phyloP scores from a whole-genome alignment of 2,888 invertebrate species.

The Hoplodrina ambigua region DNA sequence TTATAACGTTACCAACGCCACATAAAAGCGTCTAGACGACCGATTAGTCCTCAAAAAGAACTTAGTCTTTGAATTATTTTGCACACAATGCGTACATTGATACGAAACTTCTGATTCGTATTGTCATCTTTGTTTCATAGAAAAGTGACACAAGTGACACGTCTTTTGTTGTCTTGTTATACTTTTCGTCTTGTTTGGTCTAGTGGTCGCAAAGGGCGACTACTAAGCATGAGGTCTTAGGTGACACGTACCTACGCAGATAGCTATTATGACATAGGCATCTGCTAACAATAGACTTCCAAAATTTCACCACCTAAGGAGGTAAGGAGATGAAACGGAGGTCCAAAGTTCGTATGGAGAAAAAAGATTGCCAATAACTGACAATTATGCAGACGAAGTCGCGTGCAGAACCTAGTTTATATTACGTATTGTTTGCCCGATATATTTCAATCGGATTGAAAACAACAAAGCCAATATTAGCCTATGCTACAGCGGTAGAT shows the following conservation, averaged over 20 bases:
- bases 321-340: no score
- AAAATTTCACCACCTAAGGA: no score
- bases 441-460: neutral
- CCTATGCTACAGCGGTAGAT: neutral
- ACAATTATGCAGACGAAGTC: no score
- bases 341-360: no score
- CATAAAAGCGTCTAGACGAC: constrained; percentile 30
- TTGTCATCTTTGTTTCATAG: constrained; percentile 18
- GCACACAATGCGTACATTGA: constrained; percentile 18
- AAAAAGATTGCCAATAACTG: no score
- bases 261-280: no score
- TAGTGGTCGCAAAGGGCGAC: neutral
- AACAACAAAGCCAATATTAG: neutral
- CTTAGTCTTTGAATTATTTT: constrained; percentile 22
- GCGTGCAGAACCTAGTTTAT: no score
- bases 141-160: constrained; percentile 7
- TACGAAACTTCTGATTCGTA: constrained; percentile 14
- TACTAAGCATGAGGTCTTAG: no score
- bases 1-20: constrained; percentile 16
- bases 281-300: no score
- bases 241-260: no score
- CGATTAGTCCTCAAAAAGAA: constrained; percentile 21
- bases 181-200: constrained; percentile 1
- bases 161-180: constrained; percentile 9
- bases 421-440: no score